Percentiles rank a stretch among this genome's conserved stretches.
Conservation (phyloP, 2,113 vertebrate species). For the Ptychochromis oligacanthus region DNA sequence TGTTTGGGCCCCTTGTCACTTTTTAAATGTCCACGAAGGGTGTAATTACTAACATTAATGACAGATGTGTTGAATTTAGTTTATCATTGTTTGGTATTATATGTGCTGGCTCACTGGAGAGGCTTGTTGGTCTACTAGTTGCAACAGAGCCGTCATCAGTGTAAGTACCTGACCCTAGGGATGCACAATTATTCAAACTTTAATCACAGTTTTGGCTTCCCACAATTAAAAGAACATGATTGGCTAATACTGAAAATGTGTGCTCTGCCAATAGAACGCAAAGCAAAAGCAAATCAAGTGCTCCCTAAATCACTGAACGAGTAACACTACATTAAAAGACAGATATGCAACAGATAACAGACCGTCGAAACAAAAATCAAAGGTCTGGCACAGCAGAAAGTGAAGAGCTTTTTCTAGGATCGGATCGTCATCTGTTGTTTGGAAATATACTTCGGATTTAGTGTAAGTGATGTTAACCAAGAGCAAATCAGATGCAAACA, state of each 20-base stretch:
- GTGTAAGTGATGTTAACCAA: no score
- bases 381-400: not conserved
- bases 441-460: slow-evolving; percentile 14
- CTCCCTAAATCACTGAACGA: accelerated
- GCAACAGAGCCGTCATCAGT: not conserved
- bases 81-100: not conserved
- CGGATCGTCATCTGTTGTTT: not conserved
- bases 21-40: accelerated
- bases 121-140: not conserved
- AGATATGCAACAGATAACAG: not conserved
- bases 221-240: no score
- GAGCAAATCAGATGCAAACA: no score
- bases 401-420: no score
- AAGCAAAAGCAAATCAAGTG: not conserved
- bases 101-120: not conserved
- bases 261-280: not conserved
- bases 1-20: not conserved
- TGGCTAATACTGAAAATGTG: no score
- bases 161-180: not conserved
- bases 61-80: not conserved
- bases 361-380: not conserved
- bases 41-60: not conserved
- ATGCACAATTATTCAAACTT: no score
- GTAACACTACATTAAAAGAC: no score
- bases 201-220: no score